Base-by-base conservation (phyloP, 2,888 invertebrate species). In the Leptogaster cylindrica region DNA sequence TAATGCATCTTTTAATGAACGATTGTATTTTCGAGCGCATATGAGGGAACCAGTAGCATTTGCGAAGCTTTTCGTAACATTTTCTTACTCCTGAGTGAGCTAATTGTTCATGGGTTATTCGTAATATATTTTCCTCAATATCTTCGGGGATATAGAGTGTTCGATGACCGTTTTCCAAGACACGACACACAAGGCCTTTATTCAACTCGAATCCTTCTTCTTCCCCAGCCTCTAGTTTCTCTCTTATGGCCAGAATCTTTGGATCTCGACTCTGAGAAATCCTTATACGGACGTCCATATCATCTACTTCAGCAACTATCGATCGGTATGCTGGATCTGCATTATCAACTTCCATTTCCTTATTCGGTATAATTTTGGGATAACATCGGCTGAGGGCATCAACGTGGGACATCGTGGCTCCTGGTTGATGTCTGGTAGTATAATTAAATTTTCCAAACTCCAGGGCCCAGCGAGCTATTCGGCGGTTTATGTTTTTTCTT, bases 381-480 rank as follows among this genome's bases (percentile, higher is more conserved):
- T n/a, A n/a, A n/a, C n/a, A n/a, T n/a, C 77, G 66, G 68, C 77
- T 77, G 8, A 77, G 39, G 1, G 75, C 74, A 67, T 77, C 77
- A 0, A 69, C 74, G 70, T 78, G 77, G 20, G 58, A 41, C 75
- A 78, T 76, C 10, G 65, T 70, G 1, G 27, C 8, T 1, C 75
- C 82, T 65, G 79, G 79, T 41, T 75, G 70, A 69, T 78, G 76
- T 31, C 75, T 72, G 3, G 78, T 66, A 3, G 44, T 68, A 44
- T 75, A 75, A 69, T 76, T 72, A 27, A 71, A 78, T 0, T 77
- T 75, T 48, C 77, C 73, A 0, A 77, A 70, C 10, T 71, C 44
- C 7, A 75, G n/a, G 55, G 75, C 74, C 77, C 76, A 78, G 7
- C 75, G 58, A 4, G 76, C 76, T 7, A 77, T 74, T 46, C 75